Percentiles rank a stretch among this genome's conserved stretches.
Conservation (phyloP, 1,140 invertebrate genomes). For the Nixonia krombeini region DNA sequence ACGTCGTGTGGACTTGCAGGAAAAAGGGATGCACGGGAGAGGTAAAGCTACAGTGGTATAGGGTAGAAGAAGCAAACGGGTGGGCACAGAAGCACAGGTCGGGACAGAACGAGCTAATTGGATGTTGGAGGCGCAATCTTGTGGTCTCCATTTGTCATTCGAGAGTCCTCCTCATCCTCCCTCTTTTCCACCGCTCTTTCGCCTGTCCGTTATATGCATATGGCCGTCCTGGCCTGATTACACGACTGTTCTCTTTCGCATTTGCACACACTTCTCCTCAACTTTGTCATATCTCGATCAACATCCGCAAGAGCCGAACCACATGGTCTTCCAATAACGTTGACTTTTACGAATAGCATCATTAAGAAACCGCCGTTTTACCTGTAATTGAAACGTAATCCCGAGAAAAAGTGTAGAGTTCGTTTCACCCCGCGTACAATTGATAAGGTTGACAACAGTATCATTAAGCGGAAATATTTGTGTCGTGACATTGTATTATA, state of each 20-base stretch:
- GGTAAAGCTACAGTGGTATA: conserved; percentile 11
- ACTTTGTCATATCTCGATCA: too few relatives aligned
- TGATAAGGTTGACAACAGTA: conserved; percentile 32
- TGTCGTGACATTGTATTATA: conserved; percentile 49
- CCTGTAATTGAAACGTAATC: too few relatives aligned
- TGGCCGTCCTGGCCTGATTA: conserved; percentile 18
- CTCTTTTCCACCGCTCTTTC: conserved; percentile 38
- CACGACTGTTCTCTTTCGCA: conserved; percentile 21
- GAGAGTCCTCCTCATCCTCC: conserved; percentile 30
- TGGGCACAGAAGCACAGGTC: conserved; percentile 32
- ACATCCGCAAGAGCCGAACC: too few relatives aligned
- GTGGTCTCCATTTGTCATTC: conserved; percentile 69
- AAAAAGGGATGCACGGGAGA: conserved; percentile 37
- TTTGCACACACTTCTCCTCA: conserved; percentile 9
- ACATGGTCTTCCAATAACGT: too few relatives aligned
- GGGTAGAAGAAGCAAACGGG: conserved; percentile 1
- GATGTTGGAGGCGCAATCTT: conserved; percentile 66
- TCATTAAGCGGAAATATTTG: conserved; percentile 50
- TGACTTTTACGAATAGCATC: too few relatives aligned
- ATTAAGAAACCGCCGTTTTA: too few relatives aligned
- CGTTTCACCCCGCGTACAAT: too few relatives aligned
- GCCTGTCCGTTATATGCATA: conserved; percentile 36
- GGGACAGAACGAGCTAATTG: conserved; percentile 60
- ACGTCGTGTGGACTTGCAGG: conserved; percentile 38
- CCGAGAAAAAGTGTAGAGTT: too few relatives aligned